Base-by-base conservation (phyloP, 2,888 invertebrate species). In the Ormyrus rosae region DNA sequence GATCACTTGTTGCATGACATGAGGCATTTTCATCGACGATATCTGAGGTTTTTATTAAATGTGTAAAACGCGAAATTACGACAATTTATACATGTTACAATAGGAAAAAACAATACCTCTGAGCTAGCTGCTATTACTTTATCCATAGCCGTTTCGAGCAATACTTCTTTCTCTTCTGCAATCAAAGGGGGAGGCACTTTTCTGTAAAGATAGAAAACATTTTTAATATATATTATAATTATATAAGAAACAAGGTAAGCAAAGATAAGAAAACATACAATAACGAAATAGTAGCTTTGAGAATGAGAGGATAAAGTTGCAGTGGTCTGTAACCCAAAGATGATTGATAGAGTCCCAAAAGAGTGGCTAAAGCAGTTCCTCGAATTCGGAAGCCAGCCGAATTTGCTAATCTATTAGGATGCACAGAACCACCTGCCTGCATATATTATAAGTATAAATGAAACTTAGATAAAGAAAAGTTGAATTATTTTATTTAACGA, bases 51-150 rank as follows among this genome's bases (percentile, higher is more conserved):
- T 61, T 13, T 10, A 4, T 11, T 45, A 51, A 13, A 51, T 60
- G 10, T 53, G 0, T 68, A 34, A 2, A 53, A 65, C 6, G 34
- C 0, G 45, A 3, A 53, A 56, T 45, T 58, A 34, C 48, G 46
- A 9, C 61, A 34, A 65, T 48, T 13, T 50, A 10, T 48, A 34
- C 11, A 34, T 34, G 34, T 34, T 34, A 34, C 34, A 34, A 34
- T 34, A 4, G 34, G 34, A 4, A 34, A 34, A 34, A 34, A 34
- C 34, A 34, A 34, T 83, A 88, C 87, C 84, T 90, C 88, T 3
- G 84, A 77, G 83, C 88, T 88, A 10, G 89, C 87, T 11, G 86
- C 86, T 60, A 89, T 87, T 4, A 88, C 86, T 85, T 89, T 90
- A 65, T 90, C 89, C 74, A 89, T 81, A n/a, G 88, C 81, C 0